Conservation (phyloP, 2,888 invertebrate species). For the Ochlodes sylvanus region DNA sequence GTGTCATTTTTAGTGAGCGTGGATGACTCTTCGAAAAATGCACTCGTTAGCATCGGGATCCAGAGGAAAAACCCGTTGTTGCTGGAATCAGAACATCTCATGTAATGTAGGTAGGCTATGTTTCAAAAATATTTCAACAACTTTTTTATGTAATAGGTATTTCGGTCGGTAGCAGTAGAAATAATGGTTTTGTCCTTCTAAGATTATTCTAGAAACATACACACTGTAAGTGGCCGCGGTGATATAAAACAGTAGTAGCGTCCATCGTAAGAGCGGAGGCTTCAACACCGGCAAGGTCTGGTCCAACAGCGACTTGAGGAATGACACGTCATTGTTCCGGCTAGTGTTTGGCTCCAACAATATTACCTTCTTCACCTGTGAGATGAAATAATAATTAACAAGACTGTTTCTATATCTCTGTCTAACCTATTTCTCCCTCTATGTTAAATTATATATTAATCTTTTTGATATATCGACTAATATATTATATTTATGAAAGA, state of each 20-base stretch:
- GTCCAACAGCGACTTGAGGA: constrained; percentile 70
- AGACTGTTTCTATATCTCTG: too few species aligned
- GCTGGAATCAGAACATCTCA: constrained; percentile 48
- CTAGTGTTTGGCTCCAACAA: constrained; percentile 46
- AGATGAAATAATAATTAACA: too few species aligned
- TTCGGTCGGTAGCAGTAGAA: too few species aligned
- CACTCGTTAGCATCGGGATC: constrained; percentile 59
- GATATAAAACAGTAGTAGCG: constrained; percentile 78
- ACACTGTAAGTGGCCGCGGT: constrained; percentile 79
- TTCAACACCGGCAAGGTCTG: constrained; percentile 81
- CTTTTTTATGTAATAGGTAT: too few species aligned
- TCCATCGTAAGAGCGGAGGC: constrained; percentile 73
- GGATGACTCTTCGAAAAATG: constrained; percentile 10
- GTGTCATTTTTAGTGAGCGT: not conserved
- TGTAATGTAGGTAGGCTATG: too few species aligned
- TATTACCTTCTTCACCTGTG: constrained; percentile 53
- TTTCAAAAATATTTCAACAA: too few species aligned
- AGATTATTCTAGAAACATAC: constrained; percentile 9
- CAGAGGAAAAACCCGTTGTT: constrained; percentile 76
- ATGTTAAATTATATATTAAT: too few species aligned
- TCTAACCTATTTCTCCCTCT: too few species aligned
- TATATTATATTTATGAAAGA: too few species aligned
- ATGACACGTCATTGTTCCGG: constrained; percentile 46
- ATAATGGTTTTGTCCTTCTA: too few species aligned
- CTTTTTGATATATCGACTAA: too few species aligned